Percentiles rank a stretch among this genome's conserved stretches.
Evolutionary conservation across 1,140 invertebrate species (phyloP).

Genomic region (Heliconius nattereri): DNA sequence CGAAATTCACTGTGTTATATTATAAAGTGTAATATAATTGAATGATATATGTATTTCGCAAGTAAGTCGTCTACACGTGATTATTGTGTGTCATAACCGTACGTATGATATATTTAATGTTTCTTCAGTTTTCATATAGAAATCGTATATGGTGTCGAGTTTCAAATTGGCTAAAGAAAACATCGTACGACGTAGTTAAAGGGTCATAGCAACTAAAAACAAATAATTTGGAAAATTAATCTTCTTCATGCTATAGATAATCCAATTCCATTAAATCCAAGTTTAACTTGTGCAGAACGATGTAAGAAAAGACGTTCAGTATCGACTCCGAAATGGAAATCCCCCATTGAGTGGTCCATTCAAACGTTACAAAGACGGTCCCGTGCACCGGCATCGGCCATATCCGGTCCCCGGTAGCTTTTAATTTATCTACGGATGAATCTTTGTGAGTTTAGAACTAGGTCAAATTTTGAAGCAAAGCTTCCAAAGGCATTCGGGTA

Average conservation of each 20-base stretch:
- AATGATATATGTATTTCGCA: neutral
- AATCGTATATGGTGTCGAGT: neutral
- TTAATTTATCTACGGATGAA: slow-evolving; percentile 22
- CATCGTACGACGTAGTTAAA: neutral
- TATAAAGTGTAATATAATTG: neutral
- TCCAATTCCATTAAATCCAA: neutral
- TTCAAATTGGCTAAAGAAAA: neutral
- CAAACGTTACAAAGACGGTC: slow-evolving; percentile 13
- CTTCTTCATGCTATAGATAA: neutral
- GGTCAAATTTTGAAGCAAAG: slow-evolving; percentile 12
- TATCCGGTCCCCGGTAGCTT: slow-evolving; percentile 24
- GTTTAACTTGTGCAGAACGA: slow-evolving; percentile 5
- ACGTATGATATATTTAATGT: neutral
- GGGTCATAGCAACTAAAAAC: neutral
- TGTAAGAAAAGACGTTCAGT: slow-evolving; percentile 12
- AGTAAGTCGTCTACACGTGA: neutral
- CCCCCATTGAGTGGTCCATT: slow-evolving; percentile 4
- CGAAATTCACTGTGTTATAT: neutral
- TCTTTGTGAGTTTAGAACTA: slow-evolving; percentile 14
- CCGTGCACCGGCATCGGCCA: slow-evolving; percentile 14
- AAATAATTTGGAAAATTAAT: neutral
- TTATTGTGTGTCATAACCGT: neutral
- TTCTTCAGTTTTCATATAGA: neutral
- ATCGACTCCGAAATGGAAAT: slow-evolving; percentile 3
- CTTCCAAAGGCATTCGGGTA: slow-evolving; percentile 5